A percentile compares a stretch with the other conserved stretches of the same genome.
Evolutionary conservation across 2,113 vertebrate genomes (phyloP).

Genomic region (Lagenorhynchus albirostris): DNA sequence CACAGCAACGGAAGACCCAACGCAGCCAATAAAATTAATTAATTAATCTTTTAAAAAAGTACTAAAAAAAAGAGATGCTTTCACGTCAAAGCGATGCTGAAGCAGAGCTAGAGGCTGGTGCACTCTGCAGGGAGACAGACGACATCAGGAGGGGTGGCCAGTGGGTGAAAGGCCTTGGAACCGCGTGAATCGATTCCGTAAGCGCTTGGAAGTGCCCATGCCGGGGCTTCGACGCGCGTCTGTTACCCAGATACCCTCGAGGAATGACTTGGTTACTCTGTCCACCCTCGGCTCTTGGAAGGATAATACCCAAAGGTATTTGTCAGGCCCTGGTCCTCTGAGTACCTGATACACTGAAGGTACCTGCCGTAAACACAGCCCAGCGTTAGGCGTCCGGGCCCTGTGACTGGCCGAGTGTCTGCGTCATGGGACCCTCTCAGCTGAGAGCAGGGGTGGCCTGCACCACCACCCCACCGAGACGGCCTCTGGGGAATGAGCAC

Average conservation of each 20-base stretch:
- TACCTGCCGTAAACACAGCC: not conserved
- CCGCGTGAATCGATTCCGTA: not conserved
- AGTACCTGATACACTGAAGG: not conserved
- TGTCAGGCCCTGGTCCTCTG: not conserved
- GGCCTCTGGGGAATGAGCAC: fast-evolving
- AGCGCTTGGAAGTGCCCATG: not conserved
- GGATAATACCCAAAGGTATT: not conserved
- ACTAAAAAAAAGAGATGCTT: not conserved
- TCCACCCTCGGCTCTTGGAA: not conserved
- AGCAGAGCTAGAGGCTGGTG: not conserved
- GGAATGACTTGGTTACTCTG: not conserved
- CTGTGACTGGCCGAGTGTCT: not conserved
- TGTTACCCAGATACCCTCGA: not conserved
- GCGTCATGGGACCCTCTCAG: not conserved
- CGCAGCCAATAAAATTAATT: too few relatives aligned
- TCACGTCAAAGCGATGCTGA: not conserved
- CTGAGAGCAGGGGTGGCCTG: not conserved
- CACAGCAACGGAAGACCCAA: too few relatives aligned
- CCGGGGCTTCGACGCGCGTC: not conserved
- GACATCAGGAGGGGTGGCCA: not conserved
- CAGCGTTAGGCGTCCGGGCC: not conserved
- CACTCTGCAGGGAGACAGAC: not conserved
- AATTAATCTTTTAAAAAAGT: too few relatives aligned
- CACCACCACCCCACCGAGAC: fast-evolving
- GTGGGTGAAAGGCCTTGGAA: not conserved